Evolutionary conservation across 2,797 vertebrate genomes (phyloP).

Genomic region (Chaenodraco wilsoni): DNA sequence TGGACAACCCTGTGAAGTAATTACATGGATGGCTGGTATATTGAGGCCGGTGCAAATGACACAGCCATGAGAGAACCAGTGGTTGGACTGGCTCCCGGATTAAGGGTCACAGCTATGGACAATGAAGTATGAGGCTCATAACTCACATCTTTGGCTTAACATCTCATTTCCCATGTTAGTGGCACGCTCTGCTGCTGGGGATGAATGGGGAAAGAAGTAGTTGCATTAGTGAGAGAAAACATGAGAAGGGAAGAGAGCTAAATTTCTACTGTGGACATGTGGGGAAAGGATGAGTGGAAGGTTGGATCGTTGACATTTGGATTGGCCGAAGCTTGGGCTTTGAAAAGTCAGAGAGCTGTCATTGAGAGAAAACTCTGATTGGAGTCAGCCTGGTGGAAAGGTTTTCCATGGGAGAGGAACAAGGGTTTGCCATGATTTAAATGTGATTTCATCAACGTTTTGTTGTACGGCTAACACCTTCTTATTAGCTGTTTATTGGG

Average conservation of each 20-base stretch:
- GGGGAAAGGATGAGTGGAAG: constrained; percentile 16
- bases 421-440: background rate
- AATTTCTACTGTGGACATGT: constrained; percentile 25
- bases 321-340: constrained; percentile 43
- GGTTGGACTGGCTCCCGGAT: constrained; percentile 48
- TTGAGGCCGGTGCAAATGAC: constrained; percentile 66
- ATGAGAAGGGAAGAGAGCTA: background rate
- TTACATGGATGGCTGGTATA: constrained; percentile 77
- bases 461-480: background rate
- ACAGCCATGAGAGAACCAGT: constrained; percentile 47
- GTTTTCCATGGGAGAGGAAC: background rate
- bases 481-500: background rate
- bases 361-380: constrained; percentile 18
- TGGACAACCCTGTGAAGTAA: constrained; percentile 66
- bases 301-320: constrained; percentile 35
- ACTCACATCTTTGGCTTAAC: constrained; percentile 59
- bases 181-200: constrained; percentile 48
- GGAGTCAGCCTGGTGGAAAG: background rate
- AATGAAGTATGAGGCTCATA: constrained; percentile 53
- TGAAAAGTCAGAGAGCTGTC: constrained; percentile 35
- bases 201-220: constrained; percentile 23
- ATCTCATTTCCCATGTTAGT: constrained; percentile 67
- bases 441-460: background rate
- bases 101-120: constrained; percentile 62
- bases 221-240: constrained; percentile 14